Percentiles rank a stretch among this genome's conserved stretches.
These are phyloP conservation scores for Nothoprocta pentlandii DNA, from an alignment of 2,113 vertebrate species.

Conservation along the genomic window DNA sequence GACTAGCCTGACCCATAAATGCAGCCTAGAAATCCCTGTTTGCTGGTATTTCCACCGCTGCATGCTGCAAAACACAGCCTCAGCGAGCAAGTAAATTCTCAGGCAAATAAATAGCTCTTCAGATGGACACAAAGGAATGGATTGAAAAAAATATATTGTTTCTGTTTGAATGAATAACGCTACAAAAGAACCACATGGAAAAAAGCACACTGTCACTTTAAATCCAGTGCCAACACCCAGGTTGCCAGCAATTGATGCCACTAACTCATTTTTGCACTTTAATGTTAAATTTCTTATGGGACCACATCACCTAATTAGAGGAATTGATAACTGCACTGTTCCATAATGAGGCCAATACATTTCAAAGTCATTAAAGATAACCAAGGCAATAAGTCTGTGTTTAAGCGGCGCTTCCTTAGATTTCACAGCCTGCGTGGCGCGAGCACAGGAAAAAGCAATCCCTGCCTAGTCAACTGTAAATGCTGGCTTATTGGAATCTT, in stretches of 20 bases:
- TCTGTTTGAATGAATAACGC: background rate
- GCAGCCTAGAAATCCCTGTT: background rate
- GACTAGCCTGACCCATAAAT: background rate
- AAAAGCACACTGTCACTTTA: constrained; percentile 52
- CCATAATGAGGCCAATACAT: constrained; percentile 98
- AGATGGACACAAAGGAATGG: background rate
- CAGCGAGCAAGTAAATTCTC: background rate
- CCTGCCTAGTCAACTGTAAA: constrained; percentile 95
- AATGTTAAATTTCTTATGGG: constrained; percentile 95
- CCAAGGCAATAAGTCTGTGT: constrained; percentile 95
- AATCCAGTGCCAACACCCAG: constrained; percentile 57
- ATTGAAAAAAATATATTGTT: background rate
- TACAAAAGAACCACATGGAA: background rate
- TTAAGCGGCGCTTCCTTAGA: constrained; percentile 90
- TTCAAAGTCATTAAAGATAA: constrained; percentile 99
- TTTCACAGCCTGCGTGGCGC: constrained; percentile 86
- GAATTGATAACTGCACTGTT: constrained; percentile 97
- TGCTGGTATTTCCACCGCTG: background rate
- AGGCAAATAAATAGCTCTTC: constrained; percentile 11
- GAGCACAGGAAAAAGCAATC: constrained; percentile 86
- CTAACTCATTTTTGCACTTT: constrained; percentile 87
- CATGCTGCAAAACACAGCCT: background rate
- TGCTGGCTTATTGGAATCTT: constrained; percentile 94
- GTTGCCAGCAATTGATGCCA: constrained; percentile 75
- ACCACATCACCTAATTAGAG: constrained; percentile 94